Evolutionary conservation across 2,797 vertebrate genomes (phyloP).

Genomic region (Poecilia wingei): DNA sequence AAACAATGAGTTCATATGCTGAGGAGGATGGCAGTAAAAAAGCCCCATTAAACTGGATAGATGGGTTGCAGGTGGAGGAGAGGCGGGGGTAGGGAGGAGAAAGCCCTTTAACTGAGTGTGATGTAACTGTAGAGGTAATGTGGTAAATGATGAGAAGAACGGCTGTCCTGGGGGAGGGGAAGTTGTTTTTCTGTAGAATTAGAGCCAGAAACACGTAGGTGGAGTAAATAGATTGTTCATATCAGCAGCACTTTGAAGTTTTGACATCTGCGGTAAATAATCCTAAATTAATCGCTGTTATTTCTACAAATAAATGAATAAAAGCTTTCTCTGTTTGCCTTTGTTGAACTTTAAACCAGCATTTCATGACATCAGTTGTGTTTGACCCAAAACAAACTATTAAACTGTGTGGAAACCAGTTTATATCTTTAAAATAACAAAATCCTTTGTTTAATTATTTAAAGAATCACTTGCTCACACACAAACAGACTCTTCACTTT

Average conservation of each 20-base stretch:
- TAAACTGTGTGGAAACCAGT: not conserved
- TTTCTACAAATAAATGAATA: not conserved
- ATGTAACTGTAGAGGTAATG: slow-evolving; percentile 66
- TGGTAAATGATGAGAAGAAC: slow-evolving; percentile 43
- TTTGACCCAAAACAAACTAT: not conserved
- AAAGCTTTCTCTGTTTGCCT: not conserved
- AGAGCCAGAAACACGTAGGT: not conserved
- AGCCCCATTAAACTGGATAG: slow-evolving; percentile 72
- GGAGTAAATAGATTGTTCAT: not conserved
- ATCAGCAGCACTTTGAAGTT: slow-evolving; percentile 15
- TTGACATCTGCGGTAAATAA: slow-evolving; percentile 11
- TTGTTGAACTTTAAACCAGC: not conserved
- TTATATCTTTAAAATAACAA: not conserved
- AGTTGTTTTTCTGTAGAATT: slow-evolving; percentile 31
- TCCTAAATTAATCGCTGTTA: not conserved
- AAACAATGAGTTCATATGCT: slow-evolving; percentile 49
- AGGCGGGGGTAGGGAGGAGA: slow-evolving; percentile 8
- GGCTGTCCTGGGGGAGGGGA: slow-evolving; percentile 9
- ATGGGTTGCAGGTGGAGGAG: slow-evolving; percentile 49
- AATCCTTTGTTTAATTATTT: not conserved
- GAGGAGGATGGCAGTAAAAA: slow-evolving; percentile 64
- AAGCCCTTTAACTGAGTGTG: slow-evolving; percentile 39
- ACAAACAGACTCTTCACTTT: slow-evolving; percentile 8
- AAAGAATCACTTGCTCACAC: not conserved
- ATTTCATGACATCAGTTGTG: not conserved